phyloP scores from a whole-genome alignment of 2,888 invertebrate genomes.

The Amblyteles armatorius region DNA sequence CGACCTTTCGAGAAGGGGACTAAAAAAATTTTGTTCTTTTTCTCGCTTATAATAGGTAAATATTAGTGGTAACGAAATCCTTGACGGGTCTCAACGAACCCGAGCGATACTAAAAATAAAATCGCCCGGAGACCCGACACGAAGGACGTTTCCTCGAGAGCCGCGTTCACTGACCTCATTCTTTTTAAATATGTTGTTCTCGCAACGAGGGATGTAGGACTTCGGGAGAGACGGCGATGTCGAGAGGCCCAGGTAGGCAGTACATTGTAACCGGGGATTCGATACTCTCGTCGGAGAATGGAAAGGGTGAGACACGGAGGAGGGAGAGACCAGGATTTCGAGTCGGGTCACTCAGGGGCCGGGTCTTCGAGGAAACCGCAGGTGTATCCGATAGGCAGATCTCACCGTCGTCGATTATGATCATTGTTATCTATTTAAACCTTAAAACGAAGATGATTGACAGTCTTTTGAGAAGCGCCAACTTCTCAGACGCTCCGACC shows the following conservation, averaged over 20 bases:
- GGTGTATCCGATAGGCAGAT: conserved; percentile 40
- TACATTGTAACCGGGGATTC: conserved; percentile 48
- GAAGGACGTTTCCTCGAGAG: conserved; percentile 42
- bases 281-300: conserved; percentile 57
- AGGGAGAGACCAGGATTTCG: conserved; percentile 38
- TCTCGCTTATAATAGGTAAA: neutral
- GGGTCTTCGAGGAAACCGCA: conserved; percentile 59
- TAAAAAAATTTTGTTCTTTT: neutral
- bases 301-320: conserved; percentile 30
- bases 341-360: neutral
- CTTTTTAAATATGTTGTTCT: conserved; percentile 39
- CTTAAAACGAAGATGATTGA: neutral
- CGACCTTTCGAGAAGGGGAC: too few relatives aligned
- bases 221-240: conserved; percentile 49
- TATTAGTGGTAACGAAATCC: neutral
- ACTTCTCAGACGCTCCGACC: neutral
- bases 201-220: conserved; percentile 55
- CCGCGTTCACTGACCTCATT: conserved; percentile 63
- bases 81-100: neutral
- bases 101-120: conserved; percentile 6
- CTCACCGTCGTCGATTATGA: conserved; percentile 8
- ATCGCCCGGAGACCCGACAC: neutral
- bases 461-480: neutral
- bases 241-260: conserved; percentile 48
- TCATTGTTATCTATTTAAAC: conserved; percentile 10